Percentiles rank a stretch among this genome's conserved stretches.
These are phyloP conservation scores for Lumbricus terrestris DNA, from an alignment of 2,888 invertebrate genomes.

Conservation along the genomic window DNA sequence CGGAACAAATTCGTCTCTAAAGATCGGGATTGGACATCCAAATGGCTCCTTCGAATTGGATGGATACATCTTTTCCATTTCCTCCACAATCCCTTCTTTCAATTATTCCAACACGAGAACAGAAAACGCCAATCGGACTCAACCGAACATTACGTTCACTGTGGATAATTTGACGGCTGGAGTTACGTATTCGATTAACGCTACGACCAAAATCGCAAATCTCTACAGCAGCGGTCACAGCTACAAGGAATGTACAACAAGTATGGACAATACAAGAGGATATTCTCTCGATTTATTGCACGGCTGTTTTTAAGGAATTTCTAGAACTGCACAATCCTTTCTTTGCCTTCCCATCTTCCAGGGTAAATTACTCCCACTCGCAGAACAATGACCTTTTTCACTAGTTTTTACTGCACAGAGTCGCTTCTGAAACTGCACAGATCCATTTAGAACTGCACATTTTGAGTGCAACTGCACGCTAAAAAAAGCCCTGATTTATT, in stretches of 20 bases:
- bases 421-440: too few relatives aligned
- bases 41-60: neutral
- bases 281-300: too few relatives aligned
- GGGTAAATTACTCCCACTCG: too few relatives aligned
- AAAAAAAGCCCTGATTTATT: too few relatives aligned
- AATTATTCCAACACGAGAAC: neutral
- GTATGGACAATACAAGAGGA: neutral
- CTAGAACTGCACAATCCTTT: too few relatives aligned
- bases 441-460: too few relatives aligned
- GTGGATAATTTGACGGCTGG: neutral
- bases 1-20: neutral
- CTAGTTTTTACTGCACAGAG: too few relatives aligned
- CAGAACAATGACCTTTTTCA: too few relatives aligned
- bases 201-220: neutral
- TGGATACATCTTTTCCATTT: neutral
- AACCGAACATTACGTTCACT: neutral
- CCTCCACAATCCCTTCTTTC: neutral
- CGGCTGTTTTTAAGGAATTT: too few relatives aligned
- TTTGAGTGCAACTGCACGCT: too few relatives aligned
- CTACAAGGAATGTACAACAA: neutral
- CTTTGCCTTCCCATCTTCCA: too few relatives aligned
- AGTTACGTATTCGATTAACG: neutral
- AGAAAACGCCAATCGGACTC: neutral
- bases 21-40: neutral
- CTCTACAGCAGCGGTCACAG: neutral